Conservation (phyloP, 2,888 invertebrate species). For the Galeopsomyia nigrocyanea region DNA sequence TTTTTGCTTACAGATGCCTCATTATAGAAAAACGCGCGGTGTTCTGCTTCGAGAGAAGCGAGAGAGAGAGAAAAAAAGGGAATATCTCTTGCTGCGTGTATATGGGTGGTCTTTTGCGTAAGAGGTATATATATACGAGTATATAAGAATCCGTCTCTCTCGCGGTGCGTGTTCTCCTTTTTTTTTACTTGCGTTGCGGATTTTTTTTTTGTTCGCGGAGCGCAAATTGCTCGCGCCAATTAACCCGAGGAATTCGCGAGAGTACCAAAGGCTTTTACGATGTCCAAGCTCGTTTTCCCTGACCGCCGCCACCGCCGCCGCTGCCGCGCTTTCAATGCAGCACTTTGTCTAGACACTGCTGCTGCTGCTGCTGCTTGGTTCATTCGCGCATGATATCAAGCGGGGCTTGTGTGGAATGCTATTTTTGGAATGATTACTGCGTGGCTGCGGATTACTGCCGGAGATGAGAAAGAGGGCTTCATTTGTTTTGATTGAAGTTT, state of each 20-base stretch:
- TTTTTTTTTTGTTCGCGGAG: not conserved
- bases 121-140: too few relatives aligned
- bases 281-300: not conserved
- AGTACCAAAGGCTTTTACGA: not conserved
- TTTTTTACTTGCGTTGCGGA: not conserved
- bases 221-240: conserved; percentile 35
- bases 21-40: not conserved
- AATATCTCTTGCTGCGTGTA: conserved; percentile 15
- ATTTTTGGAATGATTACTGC: too few relatives aligned
- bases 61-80: conserved; percentile 14
- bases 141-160: not conserved
- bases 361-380: too few relatives aligned
- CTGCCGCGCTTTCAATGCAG: not conserved
- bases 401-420: too few relatives aligned
- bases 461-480: too few relatives aligned
- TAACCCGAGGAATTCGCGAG: conserved; percentile 31
- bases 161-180: conserved; percentile 6
- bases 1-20: not conserved
- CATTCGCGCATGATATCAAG: too few relatives aligned
- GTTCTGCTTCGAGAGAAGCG: not conserved
- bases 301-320: not conserved
- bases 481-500: too few relatives aligned
- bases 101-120: conserved; percentile 42
- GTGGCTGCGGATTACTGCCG: too few relatives aligned
- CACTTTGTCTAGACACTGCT: too few relatives aligned